Evolutionary conservation across 2,113 vertebrate genomes (phyloP).

Genomic region (Tichodroma muraria): DNA sequence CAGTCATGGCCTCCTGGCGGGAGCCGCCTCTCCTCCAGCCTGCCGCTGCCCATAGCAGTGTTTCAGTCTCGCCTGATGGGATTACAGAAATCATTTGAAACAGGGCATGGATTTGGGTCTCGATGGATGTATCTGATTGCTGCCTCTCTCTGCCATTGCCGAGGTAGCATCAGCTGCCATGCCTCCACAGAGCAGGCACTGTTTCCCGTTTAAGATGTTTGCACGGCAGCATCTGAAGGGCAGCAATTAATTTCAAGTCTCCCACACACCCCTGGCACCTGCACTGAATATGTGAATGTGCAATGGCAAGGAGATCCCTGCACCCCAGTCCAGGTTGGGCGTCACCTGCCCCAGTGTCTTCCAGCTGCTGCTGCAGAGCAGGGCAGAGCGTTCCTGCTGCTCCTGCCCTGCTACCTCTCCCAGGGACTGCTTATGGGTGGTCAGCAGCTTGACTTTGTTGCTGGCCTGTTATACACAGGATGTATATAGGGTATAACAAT

Average conservation of each 20-base stretch:
- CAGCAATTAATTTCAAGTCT: not conserved
- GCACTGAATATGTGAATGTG: not conserved
- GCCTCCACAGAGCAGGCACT: not conserved
- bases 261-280: accelerated
- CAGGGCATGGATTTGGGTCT: not conserved
- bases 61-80: not conserved
- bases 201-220: not conserved
- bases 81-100: conserved; percentile 23
- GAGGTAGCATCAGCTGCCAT: not conserved
- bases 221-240: not conserved
- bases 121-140: not conserved
- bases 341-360: not conserved
- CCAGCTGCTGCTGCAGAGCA: not conserved
- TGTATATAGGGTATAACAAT: not conserved
- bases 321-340: not conserved
- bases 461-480: not conserved
- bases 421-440: not conserved
- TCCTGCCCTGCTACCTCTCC: not conserved
- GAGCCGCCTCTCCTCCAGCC: not conserved
- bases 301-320: not conserved
- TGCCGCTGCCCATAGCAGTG: not conserved
- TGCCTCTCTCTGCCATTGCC: not conserved
- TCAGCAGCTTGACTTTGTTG: not conserved
- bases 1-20: not conserved
- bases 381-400: not conserved